A percentile compares a stretch with the other conserved stretches of the same genome.
Conservation (phyloP, 2,797 vertebrate genomes). For the Valencia hispanica region DNA sequence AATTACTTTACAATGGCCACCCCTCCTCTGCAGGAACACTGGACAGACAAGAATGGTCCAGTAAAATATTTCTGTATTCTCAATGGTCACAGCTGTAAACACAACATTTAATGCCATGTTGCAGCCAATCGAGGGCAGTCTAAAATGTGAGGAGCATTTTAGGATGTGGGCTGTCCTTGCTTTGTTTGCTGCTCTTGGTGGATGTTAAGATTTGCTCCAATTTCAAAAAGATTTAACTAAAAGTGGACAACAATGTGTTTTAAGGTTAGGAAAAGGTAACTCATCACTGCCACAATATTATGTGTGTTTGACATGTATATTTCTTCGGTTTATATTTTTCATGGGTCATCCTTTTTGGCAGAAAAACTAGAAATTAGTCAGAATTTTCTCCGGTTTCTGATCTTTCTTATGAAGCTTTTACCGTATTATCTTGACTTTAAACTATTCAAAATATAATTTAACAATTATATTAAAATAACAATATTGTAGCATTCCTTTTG, state of each 20-base stretch:
- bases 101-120: neutral
- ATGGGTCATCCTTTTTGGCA: too few relatives aligned
- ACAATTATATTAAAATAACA: neutral
- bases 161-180: neutral
- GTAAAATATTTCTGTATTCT: neutral
- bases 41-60: neutral
- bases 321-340: neutral
- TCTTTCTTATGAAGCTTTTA: neutral
- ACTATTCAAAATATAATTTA: neutral
- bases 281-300: neutral
- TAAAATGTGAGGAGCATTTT: neutral
- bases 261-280: neutral
- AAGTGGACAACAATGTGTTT: neutral
- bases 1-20: slow-evolving; percentile 41
- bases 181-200: neutral
- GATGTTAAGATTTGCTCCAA: neutral
- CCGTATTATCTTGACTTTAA: neutral
- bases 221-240: neutral
- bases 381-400: neutral
- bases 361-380: neutral
- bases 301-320: neutral
- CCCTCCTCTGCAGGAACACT: slow-evolving; percentile 1
- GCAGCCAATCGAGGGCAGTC: neutral
- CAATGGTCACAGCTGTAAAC: neutral
- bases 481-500: neutral